A percentile compares a stretch with the other conserved stretches of the same genome.
phyloP scores from a whole-genome alignment of 1,140 invertebrate genomes.

The Rhagoletis zephyria region DNA sequence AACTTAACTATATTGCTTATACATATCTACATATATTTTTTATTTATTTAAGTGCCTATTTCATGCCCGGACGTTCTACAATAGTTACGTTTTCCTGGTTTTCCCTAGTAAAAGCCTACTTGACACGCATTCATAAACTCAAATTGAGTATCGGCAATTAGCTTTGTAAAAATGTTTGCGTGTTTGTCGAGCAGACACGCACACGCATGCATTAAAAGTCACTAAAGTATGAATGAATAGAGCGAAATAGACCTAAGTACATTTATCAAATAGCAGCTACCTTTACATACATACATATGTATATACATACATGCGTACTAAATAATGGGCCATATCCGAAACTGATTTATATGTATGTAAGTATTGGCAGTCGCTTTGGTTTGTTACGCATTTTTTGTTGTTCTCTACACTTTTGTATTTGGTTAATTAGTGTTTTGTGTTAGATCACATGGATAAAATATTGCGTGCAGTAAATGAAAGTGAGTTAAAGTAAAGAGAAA shows the following conservation, averaged over 20 bases:
- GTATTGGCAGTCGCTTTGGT: background rate
- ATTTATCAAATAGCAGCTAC: background rate
- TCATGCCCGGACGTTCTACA: background rate
- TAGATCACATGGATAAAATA: conserved; percentile 36
- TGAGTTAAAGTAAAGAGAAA: background rate
- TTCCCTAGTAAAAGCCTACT: background rate
- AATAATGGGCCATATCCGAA: conserved; percentile 16
- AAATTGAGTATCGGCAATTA: conserved; percentile 25
- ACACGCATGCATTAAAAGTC: background rate
- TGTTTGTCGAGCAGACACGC: background rate
- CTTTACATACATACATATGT: too few relatives aligned
- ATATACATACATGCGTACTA: background rate
- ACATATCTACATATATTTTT: background rate
- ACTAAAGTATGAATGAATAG: background rate
- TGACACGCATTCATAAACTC: conserved; percentile 9
- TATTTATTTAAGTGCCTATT: background rate
- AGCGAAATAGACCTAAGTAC: background rate
- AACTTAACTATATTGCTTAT: too few relatives aligned
- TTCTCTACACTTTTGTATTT: background rate
- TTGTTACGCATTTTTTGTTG: background rate
- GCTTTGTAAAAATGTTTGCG: background rate
- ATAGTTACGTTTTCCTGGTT: conserved; percentile 1
- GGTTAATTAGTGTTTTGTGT: conserved; percentile 21
- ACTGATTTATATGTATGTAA: background rate
- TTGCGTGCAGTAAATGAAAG: background rate